These are phyloP conservation scores for Lepeophtheirus nordmannii DNA, from an alignment of 2,888 invertebrate genomes.

Conservation along the genomic window DNA sequence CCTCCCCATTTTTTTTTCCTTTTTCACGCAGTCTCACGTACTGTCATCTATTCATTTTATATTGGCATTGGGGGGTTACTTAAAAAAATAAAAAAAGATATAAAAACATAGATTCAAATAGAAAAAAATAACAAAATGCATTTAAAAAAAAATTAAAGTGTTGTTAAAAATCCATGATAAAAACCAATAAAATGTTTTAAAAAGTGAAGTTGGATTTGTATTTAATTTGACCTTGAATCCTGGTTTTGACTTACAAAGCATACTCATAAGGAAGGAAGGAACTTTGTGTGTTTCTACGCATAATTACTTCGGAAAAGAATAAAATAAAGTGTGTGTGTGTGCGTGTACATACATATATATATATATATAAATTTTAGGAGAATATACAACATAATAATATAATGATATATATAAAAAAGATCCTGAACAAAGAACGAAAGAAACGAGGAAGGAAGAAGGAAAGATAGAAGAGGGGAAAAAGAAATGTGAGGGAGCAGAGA, in stretches of 20 bases:
- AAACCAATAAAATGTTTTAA: slow-evolving; percentile 7
- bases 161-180: slow-evolving; percentile 6
- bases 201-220: slow-evolving; percentile 1
- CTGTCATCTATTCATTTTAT: too few relatives aligned
- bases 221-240: background rate
- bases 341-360: background rate
- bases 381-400: background rate
- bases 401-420: background rate
- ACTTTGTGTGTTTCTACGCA: background rate
- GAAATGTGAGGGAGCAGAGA: background rate
- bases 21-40: too few relatives aligned
- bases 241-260: slow-evolving; percentile 2
- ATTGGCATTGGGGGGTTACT: too few relatives aligned
- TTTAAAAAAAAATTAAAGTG: background rate
- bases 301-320: background rate
- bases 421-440: background rate
- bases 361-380: background rate
- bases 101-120: background rate
- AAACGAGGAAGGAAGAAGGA: background rate
- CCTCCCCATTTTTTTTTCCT: too few relatives aligned
- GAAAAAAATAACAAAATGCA: slow-evolving; percentile 8
- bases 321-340: background rate
- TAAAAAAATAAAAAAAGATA: background rate
- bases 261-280: background rate
- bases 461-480: background rate